phyloP scores from a whole-genome alignment of 2,888 invertebrate genomes.

The Embidobia sp. region DNA sequence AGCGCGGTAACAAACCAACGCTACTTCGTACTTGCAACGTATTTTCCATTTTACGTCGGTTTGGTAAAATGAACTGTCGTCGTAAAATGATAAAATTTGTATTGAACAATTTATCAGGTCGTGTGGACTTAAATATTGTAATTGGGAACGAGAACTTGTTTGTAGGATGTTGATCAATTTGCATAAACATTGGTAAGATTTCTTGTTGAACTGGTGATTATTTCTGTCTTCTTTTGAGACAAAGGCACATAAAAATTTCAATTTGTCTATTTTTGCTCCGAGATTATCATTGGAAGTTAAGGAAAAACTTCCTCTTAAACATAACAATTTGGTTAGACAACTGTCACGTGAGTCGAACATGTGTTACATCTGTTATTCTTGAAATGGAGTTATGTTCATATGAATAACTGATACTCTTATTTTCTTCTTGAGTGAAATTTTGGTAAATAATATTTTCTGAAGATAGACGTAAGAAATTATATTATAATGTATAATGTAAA shows the following conservation, averaged over 20 bases:
- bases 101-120: slow-evolving; percentile 69
- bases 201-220: slow-evolving; percentile 48
- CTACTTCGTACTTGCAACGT: slow-evolving; percentile 66
- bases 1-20: slow-evolving; percentile 70
- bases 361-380: not conserved
- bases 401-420: no score
- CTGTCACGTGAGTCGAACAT: slow-evolving; percentile 46
- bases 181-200: slow-evolving; percentile 63
- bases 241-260: slow-evolving; percentile 52
- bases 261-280: slow-evolving; percentile 62
- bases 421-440: not conserved
- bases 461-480: no score
- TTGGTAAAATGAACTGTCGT: slow-evolving; percentile 56
- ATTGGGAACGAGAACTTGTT: slow-evolving; percentile 64
- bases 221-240: slow-evolving; percentile 12
- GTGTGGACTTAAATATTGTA: slow-evolving; percentile 64
- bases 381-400: no score
- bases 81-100: slow-evolving; percentile 69
- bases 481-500: no score
- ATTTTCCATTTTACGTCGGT: slow-evolving; percentile 67
- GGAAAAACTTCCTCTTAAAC: slow-evolving; percentile 42
- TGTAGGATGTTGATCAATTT: slow-evolving; percentile 66
- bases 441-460: no score
- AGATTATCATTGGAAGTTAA: slow-evolving; percentile 65
- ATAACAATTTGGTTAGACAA: slow-evolving; percentile 54